Percentiles rank a stretch among this genome's conserved stretches.
Evolutionary conservation across 2,888 invertebrate genomes (phyloP).

Genomic region (Aromia moschata): DNA sequence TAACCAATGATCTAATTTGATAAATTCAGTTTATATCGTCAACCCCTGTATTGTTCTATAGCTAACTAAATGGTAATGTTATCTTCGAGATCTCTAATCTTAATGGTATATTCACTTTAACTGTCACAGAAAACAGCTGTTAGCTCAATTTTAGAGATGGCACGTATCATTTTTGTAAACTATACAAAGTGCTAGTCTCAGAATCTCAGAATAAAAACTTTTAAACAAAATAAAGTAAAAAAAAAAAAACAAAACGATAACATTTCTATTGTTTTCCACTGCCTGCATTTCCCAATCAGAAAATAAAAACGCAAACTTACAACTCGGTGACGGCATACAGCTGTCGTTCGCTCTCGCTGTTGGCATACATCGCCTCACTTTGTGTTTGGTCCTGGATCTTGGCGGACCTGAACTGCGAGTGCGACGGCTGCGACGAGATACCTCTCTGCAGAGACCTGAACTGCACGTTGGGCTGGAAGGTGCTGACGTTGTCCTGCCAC

Average conservation of each 20-base stretch:
- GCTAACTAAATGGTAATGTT: conserved; percentile 24
- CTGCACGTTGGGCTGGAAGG: conserved; percentile 55
- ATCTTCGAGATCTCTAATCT: conserved; percentile 20
- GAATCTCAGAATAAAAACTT: conserved; percentile 12
- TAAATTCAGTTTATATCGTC: neutral
- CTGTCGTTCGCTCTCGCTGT: conserved; percentile 63
- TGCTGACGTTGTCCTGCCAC: conserved; percentile 56
- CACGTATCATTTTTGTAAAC: conserved; percentile 4
- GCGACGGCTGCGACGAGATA: conserved; percentile 49
- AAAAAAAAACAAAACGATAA: conserved; percentile 31
- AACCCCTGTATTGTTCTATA: conserved; percentile 3
- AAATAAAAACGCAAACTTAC: conserved; percentile 60
- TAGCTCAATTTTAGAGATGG: conserved; percentile 4
- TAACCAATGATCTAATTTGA: neutral
- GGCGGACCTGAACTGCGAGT: conserved; percentile 59
- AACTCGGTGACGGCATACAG: conserved; percentile 80
- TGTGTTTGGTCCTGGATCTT: conserved; percentile 62
- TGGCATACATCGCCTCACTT: conserved; percentile 60
- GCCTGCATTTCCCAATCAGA: conserved; percentile 63
- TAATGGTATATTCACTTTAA: conserved; percentile 9
- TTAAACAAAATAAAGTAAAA: too few relatives aligned
- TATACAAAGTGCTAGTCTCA: conserved; percentile 7
- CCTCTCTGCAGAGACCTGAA: conserved; percentile 52
- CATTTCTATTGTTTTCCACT: conserved; percentile 47
- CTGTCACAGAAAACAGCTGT: neutral